Conservation (phyloP, 2,113 vertebrate genomes). For the Paedocypris sp. region DNA sequence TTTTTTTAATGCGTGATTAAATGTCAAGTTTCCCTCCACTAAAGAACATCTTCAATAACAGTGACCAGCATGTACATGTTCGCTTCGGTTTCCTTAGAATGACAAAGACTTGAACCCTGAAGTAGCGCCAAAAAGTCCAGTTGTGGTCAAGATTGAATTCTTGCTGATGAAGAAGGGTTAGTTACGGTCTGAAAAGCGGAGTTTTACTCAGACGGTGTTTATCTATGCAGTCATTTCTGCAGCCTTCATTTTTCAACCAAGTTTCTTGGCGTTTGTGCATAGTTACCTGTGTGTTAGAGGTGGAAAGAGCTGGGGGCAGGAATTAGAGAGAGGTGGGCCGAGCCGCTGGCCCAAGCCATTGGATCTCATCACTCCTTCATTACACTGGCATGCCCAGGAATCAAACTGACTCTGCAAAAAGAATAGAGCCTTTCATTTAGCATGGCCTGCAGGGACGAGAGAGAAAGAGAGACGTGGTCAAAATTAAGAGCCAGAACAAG, state of each 20-base stretch:
- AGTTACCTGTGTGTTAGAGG: slow-evolving; percentile 33
- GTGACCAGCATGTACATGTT: neutral
- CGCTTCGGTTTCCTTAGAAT: slow-evolving; percentile 11
- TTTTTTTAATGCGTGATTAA: too few species aligned
- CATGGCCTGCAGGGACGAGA: neutral
- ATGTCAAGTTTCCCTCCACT: too few species aligned
- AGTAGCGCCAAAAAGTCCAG: neutral
- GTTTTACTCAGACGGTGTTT: slow-evolving; percentile 16
- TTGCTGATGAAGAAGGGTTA: slow-evolving; percentile 18
- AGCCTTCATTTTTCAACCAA: slow-evolving; percentile 8
- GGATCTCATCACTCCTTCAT: slow-evolving; percentile 45
- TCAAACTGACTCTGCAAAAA: slow-evolving; percentile 12
- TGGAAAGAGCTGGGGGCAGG: slow-evolving; percentile 31
- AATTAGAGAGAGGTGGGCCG: slow-evolving; percentile 15
- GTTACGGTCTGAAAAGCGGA: slow-evolving; percentile 18
- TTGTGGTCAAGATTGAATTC: slow-evolving; percentile 8
- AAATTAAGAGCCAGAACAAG: neutral
- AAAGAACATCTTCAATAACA: slow-evolving; percentile 10
- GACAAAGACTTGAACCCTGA: neutral
- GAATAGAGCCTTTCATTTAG: slow-evolving; percentile 32
- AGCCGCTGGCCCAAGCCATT: slow-evolving; percentile 27
- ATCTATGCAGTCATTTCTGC: slow-evolving; percentile 5
- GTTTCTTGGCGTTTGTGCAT: slow-evolving; percentile 4
- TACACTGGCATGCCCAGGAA: slow-evolving; percentile 18
- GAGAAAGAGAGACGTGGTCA: too few species aligned